Evolutionary conservation across 2,113 vertebrate genomes (phyloP).

Genomic region (Collichthys lucidus): DNA sequence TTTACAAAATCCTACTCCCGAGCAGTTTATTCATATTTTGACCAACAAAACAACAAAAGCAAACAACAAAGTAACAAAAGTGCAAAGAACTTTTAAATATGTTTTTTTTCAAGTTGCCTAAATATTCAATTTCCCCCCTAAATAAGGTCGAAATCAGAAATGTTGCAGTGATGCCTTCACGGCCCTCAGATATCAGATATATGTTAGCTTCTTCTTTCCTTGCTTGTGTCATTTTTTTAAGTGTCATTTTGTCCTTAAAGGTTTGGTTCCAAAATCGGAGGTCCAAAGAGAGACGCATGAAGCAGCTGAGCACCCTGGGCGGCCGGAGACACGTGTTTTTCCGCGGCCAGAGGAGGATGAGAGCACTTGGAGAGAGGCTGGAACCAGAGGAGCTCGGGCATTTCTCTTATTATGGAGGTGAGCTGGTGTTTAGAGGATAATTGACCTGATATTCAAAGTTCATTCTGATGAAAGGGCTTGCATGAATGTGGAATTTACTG

Average conservation of each 20-base stretch:
- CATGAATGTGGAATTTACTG: too few species aligned
- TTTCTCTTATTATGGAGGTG: slow-evolving; percentile 97
- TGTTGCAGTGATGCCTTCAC: not conserved
- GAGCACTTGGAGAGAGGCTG: slow-evolving; percentile 93
- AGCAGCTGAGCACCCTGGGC: slow-evolving; percentile 94
- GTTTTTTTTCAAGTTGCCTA: too few species aligned
- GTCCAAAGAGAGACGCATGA: slow-evolving; percentile 97
- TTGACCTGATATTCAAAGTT: not conserved
- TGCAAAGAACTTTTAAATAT: not conserved
- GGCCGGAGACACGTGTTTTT: slow-evolving; percentile 94
- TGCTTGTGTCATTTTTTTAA: too few species aligned
- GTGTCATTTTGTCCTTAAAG: slow-evolving; percentile 70
- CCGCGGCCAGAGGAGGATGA: slow-evolving; percentile 94
- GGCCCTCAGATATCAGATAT: not conserved
- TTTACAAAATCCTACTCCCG: not conserved
- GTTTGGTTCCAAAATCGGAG: slow-evolving; percentile 99
- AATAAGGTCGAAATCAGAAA: too few species aligned
- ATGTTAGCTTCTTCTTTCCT: not conserved
- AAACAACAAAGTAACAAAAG: not conserved
- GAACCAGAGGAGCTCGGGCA: slow-evolving; percentile 93
- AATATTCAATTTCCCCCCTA: too few species aligned
- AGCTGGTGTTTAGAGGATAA: not conserved
- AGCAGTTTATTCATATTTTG: not conserved
- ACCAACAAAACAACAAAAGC: not conserved
- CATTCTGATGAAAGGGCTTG: not conserved